Evolutionary conservation across 2,888 invertebrate species (phyloP), one percentile per base, ranked within the genome.

Genomic region (Agapostemon virescens): DNA sequence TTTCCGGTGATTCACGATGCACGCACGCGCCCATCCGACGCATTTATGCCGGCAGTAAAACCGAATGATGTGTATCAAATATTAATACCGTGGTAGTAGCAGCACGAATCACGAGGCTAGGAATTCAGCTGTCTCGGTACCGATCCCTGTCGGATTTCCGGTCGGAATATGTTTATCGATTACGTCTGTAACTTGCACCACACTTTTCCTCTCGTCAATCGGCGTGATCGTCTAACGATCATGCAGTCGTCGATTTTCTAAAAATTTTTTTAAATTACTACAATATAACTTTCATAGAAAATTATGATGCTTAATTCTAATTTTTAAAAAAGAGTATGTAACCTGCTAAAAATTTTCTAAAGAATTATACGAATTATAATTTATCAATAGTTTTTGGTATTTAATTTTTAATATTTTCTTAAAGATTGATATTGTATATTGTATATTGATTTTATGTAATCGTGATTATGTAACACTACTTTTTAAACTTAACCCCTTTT

Each of bases 61-160:
- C 87, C 88, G 84, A 88, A 90, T 90, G 89, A 89, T 89, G 82
- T 84, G 87, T 86, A 83, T 87, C 89, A 86, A 89, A 89, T 89
- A 89, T 89, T 89, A 87, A 84, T 79, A 83, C 77, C 84, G 83
- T 84, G 81, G 84, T 77, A 81, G 84, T 77, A 78, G 78, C 67
- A 45, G 58, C 61, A 66, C 76, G 80, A 68, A 80, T 84, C 84
- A 58, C 66, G 58, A 58, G 45, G 64, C 58, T 63, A 55, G 42
- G 69, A 42, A 68, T 68, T 75, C 72, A 71, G 81, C 61, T 33
- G 70, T 64, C 71, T 77, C 79, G 52, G 49, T 66, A 67, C 68
- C 69, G 66, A 72, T 72, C 77, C 78, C 67, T 70, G 73, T 78
- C 83, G 71, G 84, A 85, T 85, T 85, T 79, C 86, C 82, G 82